Evolutionary conservation across 2,888 invertebrate genomes (phyloP).

Genomic region (Drosophila monieri): DNA sequence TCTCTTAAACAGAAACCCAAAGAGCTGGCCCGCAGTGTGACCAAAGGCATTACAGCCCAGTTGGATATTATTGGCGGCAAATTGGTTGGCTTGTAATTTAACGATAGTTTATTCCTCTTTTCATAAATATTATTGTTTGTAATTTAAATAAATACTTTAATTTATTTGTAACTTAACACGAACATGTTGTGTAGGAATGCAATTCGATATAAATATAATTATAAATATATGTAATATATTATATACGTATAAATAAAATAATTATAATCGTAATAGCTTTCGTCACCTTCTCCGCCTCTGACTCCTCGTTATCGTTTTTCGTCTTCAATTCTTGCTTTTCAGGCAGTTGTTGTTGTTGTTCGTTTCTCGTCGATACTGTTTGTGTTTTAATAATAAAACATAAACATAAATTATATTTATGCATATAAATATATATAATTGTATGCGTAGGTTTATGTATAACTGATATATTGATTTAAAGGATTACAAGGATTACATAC

Average conservation of each 20-base stretch:
- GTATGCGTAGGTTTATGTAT: conserved; percentile 16
- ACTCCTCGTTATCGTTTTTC: conserved; percentile 1
- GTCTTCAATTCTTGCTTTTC: conserved; percentile 19
- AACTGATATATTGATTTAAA: conserved; percentile 22
- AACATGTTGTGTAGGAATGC: conserved; percentile 67
- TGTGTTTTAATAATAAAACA: conserved; percentile 31
- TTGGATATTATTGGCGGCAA: conserved; percentile 81
- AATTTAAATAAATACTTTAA: conserved; percentile 77
- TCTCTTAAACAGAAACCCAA: conserved; percentile 78
- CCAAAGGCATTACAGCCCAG: conserved; percentile 82
- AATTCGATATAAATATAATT: conserved; percentile 50
- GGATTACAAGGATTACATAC: conserved; percentile 26
- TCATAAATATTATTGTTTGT: conserved; percentile 29
- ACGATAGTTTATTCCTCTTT: conserved; percentile 10
- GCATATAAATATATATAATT: conserved; percentile 44
- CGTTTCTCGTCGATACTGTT: conserved; percentile 45
- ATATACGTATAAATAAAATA: conserved; percentile 36
- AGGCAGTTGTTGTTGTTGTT: conserved; percentile 63
- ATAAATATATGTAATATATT: conserved; percentile 24
- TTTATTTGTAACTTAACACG: conserved; percentile 71
- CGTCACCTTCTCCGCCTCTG: conserved; percentile 3
- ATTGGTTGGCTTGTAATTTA: conserved; percentile 80
- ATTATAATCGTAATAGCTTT: conserved; percentile 24
- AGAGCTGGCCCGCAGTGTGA: conserved; percentile 79
- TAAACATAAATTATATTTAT: conserved; percentile 36